Evolutionary conservation across 2,888 invertebrate species (phyloP).

Genomic region (Corbicula japonica): DNA sequence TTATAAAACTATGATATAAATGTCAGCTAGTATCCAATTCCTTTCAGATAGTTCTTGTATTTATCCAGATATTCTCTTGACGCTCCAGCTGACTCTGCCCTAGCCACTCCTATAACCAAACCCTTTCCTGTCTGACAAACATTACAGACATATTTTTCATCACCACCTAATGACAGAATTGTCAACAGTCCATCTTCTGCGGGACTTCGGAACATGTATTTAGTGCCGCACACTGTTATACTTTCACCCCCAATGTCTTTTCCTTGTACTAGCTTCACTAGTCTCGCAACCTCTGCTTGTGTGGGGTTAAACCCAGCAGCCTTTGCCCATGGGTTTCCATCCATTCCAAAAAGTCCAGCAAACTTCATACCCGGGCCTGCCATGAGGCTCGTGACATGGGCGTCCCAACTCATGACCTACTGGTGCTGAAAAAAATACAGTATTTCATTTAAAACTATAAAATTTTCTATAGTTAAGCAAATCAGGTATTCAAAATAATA

Average conservation of each 20-base stretch:
- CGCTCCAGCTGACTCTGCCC: conserved; percentile 50
- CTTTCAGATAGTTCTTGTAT: conserved; percentile 62
- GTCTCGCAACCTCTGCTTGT: conserved; percentile 39
- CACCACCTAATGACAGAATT: conserved; percentile 56
- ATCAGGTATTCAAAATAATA: too few species aligned
- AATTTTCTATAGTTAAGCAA: too few species aligned
- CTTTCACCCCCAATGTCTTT: conserved; percentile 41
- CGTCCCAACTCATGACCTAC: conserved; percentile 61
- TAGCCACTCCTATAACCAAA: conserved; percentile 50
- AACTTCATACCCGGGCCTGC: conserved; percentile 54
- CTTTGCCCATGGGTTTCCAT: conserved; percentile 61
- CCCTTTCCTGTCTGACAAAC: conserved; percentile 49
- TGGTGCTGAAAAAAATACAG: too few species aligned
- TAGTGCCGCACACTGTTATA: conserved; percentile 50
- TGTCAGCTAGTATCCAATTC: conserved; percentile 52
- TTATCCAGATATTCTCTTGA: conserved; percentile 61
- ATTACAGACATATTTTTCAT: conserved; percentile 61
- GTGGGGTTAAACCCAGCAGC: conserved; percentile 53
- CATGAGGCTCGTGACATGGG: conserved; percentile 56
- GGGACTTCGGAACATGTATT: conserved; percentile 60
- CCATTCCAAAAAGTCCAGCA: conserved; percentile 60
- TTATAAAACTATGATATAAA: too few species aligned
- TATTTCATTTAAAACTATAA: too few species aligned
- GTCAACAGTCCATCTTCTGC: conserved; percentile 63
- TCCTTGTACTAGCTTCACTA: conserved; percentile 46